Evolutionary conservation across 30 jellyfish, hydroid and myxozoan genomes (phyloP).

Genomic region (Turritopsis rubra): DNA sequence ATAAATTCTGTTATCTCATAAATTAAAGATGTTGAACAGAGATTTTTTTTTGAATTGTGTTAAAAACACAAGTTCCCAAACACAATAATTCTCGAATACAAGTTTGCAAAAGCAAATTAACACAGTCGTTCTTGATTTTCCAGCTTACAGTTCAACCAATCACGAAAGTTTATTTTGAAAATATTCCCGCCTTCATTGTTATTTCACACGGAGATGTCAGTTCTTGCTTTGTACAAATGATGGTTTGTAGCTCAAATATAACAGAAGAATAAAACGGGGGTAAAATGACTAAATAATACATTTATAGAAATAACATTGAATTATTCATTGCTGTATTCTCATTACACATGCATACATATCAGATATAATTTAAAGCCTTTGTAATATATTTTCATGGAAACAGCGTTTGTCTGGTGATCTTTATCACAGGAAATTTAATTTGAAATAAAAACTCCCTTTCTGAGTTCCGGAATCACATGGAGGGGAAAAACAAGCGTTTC

Average conservation of each 20-base stretch:
- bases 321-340: background rate
- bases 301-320: background rate
- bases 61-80: background rate
- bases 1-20: constrained; percentile 5
- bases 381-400: background rate
- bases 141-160: constrained; percentile 28
- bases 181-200: constrained; percentile 28
- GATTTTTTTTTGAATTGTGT: background rate
- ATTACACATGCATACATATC: background rate
- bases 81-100: background rate
- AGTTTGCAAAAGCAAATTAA: constrained; percentile 12
- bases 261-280: background rate
- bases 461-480: background rate
- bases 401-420: background rate
- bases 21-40: constrained; percentile 11
- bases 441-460: background rate
- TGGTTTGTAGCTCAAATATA: background rate
- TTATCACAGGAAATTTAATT: background rate
- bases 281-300: background rate
- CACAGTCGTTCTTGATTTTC: constrained; percentile 20
- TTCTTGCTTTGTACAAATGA: background rate
- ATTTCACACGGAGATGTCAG: constrained; percentile 20
- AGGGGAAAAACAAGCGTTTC: background rate
- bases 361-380: background rate
- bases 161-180: background rate